Evolutionary conservation across 1,140 invertebrate genomes (phyloP), one percentile per base, ranked within the genome.

Genomic region (Saccostrea echinata): DNA sequence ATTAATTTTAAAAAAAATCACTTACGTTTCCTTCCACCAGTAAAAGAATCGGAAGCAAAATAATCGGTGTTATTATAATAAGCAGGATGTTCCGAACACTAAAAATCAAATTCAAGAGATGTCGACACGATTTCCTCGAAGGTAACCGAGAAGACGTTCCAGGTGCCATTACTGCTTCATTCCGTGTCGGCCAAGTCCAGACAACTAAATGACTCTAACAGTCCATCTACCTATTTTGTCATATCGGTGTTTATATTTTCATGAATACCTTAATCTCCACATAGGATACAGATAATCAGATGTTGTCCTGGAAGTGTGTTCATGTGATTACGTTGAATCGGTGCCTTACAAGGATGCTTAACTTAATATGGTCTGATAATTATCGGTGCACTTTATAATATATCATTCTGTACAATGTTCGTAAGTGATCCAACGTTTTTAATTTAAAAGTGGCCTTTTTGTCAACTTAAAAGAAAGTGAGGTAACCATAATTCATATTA

Each of bases 11-110:
- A 21, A 61, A 21, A 21, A 21, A 61, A 61, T n/a, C n/a, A 76
- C 68, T 76, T 76, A 76, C 68, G 30, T 76, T 76, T 76, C 27
- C 68, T 76, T 76, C 27, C 68, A 76, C 68, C 16, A 35, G 27
- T 11, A 33, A 16, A 16, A 30, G 30, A 27, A 76, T 76, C 24
- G 68, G 68, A 30, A 76, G 68, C 68, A 76, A 9, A 18, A 76
- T 76, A 12, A 76, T 76, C 9, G 68, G 68, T 16, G 24, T 76
- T 0, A 76, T 33, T 3, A 30, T 33, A 27, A 76, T 30, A 0
- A 30, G 33, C 24, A 76, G 30, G 33, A 76, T 12, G 27, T 76
- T 76, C 24, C 68, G 68, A 76, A 30, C 13, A 18, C 68, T 76
- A 1, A 27, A 30, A 9, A 76, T 27, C 24, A 76, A 27, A 18